These are phyloP conservation scores for Leucoraja erinaceus DNA, from an alignment of 2,113 vertebrate genomes.

Conservation along the genomic window DNA sequence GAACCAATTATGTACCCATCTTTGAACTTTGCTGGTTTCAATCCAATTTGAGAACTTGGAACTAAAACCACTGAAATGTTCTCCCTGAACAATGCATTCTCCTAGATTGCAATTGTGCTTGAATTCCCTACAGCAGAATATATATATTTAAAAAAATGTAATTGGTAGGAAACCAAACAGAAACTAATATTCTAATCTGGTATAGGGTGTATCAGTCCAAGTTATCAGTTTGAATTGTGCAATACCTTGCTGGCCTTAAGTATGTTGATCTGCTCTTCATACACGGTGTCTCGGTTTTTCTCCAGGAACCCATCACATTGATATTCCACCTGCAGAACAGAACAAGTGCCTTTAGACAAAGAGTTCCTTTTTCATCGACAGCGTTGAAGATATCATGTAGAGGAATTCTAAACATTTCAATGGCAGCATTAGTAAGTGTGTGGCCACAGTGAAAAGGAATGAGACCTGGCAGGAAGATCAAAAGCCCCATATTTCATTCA, in stretches of 20 bases:
- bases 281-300: conserved; percentile 83
- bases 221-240: not conserved
- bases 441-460: not conserved
- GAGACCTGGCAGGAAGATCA: not conserved
- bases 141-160: not conserved
- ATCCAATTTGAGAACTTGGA: not conserved
- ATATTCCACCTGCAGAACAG: conserved; percentile 70
- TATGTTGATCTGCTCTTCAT: conserved; percentile 88
- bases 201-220: not conserved
- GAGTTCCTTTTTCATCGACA: not conserved
- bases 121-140: not conserved
- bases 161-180: too few species aligned
- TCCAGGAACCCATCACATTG: conserved; percentile 81
- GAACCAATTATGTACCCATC: not conserved
- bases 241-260: conserved; percentile 83
- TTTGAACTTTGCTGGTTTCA: not conserved
- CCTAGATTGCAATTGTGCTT: not conserved
- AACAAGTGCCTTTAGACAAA: not conserved
- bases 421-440: not conserved
- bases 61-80: not conserved
- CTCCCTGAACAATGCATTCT: not conserved
- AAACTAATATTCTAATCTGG: not conserved
- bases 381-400: not conserved
- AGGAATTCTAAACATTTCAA: not conserved
- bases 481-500: not conserved